phyloP scores from a whole-genome alignment of 92 coral and sea anemone genomes.

The Anthopleura xanthogrammica region DNA sequence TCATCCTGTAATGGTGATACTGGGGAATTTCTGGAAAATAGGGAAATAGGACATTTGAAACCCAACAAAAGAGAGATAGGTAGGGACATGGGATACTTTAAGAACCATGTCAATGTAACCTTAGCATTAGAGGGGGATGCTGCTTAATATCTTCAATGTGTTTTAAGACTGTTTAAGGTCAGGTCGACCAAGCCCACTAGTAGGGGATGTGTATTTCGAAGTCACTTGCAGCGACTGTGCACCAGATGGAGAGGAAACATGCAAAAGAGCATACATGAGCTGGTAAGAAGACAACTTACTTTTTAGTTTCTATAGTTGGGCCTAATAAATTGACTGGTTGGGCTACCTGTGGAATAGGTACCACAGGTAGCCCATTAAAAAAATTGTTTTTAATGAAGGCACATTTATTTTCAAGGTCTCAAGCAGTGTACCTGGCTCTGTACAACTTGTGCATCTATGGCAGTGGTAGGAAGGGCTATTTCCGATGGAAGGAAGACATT shows the following conservation, averaged over 20 bases:
- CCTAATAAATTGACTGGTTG: not conserved
- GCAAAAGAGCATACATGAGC: slow-evolving; percentile 62
- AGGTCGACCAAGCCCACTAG: slow-evolving; percentile 77
- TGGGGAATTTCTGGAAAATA: too few species aligned
- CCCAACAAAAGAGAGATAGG: too few species aligned
- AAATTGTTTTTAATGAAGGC: not conserved
- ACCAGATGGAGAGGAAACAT: slow-evolving; percentile 62
- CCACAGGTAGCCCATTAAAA: slow-evolving; percentile 21
- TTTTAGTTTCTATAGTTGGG: not conserved
- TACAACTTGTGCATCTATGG: slow-evolving; percentile 76
- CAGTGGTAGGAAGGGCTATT: slow-evolving; percentile 91
- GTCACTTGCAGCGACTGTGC: slow-evolving; percentile 85
- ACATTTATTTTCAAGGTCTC: slow-evolving; percentile 55
- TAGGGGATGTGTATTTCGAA: slow-evolving; percentile 89
- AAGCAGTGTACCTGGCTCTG: slow-evolving; percentile 81
- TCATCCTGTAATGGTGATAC: too few species aligned
- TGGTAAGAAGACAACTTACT: slow-evolving; percentile 41
- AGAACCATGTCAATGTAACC: not conserved
- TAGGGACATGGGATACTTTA: not conserved
- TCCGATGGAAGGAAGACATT: slow-evolving; percentile 96
- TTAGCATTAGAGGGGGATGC: not conserved
- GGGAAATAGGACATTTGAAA: too few species aligned
- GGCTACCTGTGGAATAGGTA: slow-evolving; percentile 12
- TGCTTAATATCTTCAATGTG: not conserved
- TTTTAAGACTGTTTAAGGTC: slow-evolving; percentile 70